Conservation (phyloP, 2,888 invertebrate genomes). For the Pterobdella sp. region DNA sequence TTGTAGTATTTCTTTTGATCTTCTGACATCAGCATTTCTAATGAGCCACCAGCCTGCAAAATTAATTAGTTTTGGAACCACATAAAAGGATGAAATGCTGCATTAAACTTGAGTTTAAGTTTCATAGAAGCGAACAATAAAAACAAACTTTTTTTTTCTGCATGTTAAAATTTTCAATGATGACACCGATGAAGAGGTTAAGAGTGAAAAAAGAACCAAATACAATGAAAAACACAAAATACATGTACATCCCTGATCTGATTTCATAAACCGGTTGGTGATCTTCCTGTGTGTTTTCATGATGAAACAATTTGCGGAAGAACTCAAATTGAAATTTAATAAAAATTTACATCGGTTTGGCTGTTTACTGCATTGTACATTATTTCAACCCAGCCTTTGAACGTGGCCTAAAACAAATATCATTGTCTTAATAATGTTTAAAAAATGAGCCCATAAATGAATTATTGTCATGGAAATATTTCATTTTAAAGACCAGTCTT, state of each 20-base stretch:
- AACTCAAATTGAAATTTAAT: background rate
- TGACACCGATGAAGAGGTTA: conserved; percentile 98
- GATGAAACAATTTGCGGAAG: background rate
- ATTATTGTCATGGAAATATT: no score
- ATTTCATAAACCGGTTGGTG: conserved; percentile 82
- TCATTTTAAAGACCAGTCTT: no score
- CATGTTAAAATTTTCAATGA: conserved; percentile 99
- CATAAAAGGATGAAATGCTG: no score
- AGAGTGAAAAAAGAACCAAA: conserved; percentile 99
- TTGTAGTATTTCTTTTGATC: conserved; percentile 69
- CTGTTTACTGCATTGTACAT: conserved; percentile 61
- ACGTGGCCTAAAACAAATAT: conserved; percentile 69
- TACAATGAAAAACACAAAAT: conserved; percentile 99
- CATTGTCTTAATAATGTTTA: no score
- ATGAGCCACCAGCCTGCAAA: conserved; percentile 82
- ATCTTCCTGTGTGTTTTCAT: conserved; percentile 13
- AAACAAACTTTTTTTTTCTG: conserved; percentile 91
- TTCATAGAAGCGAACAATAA: conserved; percentile 56
- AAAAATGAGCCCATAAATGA: no score
- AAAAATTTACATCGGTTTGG: conserved; percentile 24
- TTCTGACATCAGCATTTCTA: conserved; percentile 95
- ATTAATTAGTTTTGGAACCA: no score
- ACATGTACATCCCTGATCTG: conserved; percentile 92
- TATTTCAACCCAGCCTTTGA: conserved; percentile 96
- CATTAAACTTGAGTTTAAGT: background rate